Conservation (phyloP, 2,888 invertebrate species). For the Dromius quadrimaculatus region DNA sequence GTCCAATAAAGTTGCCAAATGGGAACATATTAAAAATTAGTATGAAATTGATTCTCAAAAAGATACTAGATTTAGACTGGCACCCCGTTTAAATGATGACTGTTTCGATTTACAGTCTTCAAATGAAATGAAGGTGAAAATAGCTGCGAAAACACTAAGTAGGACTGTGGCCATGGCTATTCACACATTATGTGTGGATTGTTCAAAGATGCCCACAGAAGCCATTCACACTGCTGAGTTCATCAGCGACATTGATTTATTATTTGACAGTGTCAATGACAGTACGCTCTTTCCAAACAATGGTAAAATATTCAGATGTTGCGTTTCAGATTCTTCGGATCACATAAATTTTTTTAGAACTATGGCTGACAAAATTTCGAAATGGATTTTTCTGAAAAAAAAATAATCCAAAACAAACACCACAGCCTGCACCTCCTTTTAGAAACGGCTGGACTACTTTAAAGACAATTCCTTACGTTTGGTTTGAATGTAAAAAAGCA, state of each 20-base stretch:
- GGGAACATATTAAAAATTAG: constrained; percentile 1
- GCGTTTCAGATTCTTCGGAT: too few relatives aligned
- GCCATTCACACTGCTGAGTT: neutral
- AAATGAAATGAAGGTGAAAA: constrained; percentile 6
- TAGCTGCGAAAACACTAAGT: constrained; percentile 6
- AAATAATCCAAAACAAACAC: too few relatives aligned
- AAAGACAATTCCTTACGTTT: too few relatives aligned
- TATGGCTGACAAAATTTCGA: too few relatives aligned
- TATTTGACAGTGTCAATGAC: too few relatives aligned
- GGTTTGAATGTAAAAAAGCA: too few relatives aligned
- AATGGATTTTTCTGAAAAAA: too few relatives aligned
- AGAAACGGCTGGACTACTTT: too few relatives aligned
- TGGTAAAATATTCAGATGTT: too few relatives aligned
- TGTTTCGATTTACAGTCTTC: neutral
- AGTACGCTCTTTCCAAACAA: too few relatives aligned
- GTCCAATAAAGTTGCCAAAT: neutral
- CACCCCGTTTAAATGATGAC: neutral
- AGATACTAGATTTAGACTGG: neutral
- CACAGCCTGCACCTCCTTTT: too few relatives aligned
- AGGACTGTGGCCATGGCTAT: constrained; percentile 7
- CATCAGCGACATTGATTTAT: neutral
- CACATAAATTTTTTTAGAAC: too few relatives aligned
- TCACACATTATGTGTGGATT: constrained; percentile 14
- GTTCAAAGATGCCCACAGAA: neutral
- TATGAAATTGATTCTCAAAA: neutral